Evolutionary conservation across 2,888 invertebrate species (phyloP).

Genomic region (Periphyllus acericola): DNA sequence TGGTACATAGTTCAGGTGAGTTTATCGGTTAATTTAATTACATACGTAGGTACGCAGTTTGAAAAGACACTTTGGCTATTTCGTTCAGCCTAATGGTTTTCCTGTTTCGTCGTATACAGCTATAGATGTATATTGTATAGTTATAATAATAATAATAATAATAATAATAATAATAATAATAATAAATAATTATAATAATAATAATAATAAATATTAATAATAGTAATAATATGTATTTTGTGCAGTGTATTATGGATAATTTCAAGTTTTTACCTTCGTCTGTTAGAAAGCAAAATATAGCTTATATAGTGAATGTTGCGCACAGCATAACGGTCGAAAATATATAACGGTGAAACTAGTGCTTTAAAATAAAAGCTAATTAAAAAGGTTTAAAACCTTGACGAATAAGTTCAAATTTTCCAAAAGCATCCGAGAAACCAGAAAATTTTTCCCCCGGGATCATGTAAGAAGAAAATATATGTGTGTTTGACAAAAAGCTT

Average conservation of each 20-base stretch:
- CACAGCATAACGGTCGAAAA: no score
- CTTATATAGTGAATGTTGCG: no score
- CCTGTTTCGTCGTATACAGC: not conserved
- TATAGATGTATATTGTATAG: not conserved
- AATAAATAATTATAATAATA: no score
- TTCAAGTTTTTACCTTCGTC: no score
- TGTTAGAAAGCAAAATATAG: not conserved
- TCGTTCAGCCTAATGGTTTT: not conserved
- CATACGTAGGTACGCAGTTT: not conserved
- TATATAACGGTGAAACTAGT: not conserved
- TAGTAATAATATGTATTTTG: not conserved
- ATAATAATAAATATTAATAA: no score
- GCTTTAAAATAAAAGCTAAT: not conserved
- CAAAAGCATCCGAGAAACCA: not conserved
- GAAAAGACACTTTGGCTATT: not conserved
- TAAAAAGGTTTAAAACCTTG: conserved; percentile 5
- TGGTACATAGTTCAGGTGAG: conserved; percentile 89
- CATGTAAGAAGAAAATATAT: not conserved
- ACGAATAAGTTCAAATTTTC: conserved; percentile 18
- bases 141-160: no score
- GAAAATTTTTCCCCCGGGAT: not conserved
- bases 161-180: no score
- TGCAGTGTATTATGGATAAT: not conserved
- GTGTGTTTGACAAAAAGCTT: conserved; percentile 24
- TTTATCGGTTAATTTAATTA: conserved; percentile 46